Base-by-base conservation (phyloP, 2,797 vertebrate species). In the Coendou prehensilis region DNA sequence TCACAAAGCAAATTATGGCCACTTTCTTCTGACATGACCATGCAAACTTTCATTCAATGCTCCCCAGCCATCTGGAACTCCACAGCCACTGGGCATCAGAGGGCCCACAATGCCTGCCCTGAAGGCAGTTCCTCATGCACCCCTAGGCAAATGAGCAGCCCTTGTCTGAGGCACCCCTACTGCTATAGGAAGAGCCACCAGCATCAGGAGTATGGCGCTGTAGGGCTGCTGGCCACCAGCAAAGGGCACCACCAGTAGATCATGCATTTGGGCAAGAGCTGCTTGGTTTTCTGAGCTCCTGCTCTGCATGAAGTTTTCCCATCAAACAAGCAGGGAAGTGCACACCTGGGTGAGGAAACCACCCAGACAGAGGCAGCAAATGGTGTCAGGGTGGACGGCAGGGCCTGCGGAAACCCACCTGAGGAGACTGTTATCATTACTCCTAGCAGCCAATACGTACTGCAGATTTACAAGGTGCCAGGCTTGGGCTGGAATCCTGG, bases 1-100 rank as follows among this genome's bases (percentile, higher is more conserved):
- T 96, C 95, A 94, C 89, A 95, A 61, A 96, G 87, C 75, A 87
- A 88, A 54, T 73, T 37, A 94, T 67, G 95, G 79, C 33, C 15
- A 56, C 80, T 61, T 76, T 50, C 20, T 75, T 54, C 80, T 78
- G 37, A 71, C 15, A 64, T 17, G 41, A 64, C 26, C 78, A 33
- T 2, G 8, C 15, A 83, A 56, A 54, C 33, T 87, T 67, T 91
- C 30, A 33, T 47, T 52, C 1, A 28, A 76, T 14, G 37, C 33
- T 78, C 33, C 30, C 71, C 84, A 50, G 5, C n/a, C 73, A 59
- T 10, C 15, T 9, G 57, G 92, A 92, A 78, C 28, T 90, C 92
- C 73, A 56, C 45, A 67, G 22, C 52, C 79, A 17, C 59, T 54
- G n/a, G 73, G 30, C 33, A 92, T 67, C 83, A 81, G 47, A 18